Evolutionary conservation across 2,888 invertebrate genomes (phyloP).

Genomic region (Papilio demoleus): DNA sequence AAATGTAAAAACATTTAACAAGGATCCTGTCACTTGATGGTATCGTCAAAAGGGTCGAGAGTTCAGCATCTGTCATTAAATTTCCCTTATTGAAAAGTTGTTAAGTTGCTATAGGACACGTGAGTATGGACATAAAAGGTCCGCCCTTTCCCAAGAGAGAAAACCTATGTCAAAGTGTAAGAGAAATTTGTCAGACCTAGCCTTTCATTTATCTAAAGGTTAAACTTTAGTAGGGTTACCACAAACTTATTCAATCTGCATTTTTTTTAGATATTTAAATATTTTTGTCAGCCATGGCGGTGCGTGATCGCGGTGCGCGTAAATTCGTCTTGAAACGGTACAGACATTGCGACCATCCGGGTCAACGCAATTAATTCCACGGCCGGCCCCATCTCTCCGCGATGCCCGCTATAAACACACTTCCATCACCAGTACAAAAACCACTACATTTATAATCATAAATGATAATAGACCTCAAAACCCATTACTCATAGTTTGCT

Average conservation of each 20-base stretch:
- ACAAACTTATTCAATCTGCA: not conserved
- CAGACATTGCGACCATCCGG: conserved; percentile 56
- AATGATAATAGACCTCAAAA: not conserved
- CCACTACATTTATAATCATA: conserved; percentile 1
- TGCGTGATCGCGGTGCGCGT: conserved; percentile 45
- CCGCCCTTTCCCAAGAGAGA: not conserved
- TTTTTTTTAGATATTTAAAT: not conserved
- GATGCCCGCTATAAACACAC: conserved; percentile 42
- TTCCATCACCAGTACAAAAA: conserved; percentile 22
- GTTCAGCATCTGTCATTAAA: not conserved
- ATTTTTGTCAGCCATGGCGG: conserved; percentile 42
- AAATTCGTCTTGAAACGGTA: conserved; percentile 61
- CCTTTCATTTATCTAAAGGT: not conserved
- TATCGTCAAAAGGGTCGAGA: not conserved
- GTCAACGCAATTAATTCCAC: conserved; percentile 67
- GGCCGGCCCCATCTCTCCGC: conserved; percentile 37
- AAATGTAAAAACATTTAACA: not conserved
- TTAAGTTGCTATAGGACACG: not conserved
- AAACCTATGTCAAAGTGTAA: conserved; percentile 6
- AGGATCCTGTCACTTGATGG: not conserved
- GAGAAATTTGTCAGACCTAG: not conserved
- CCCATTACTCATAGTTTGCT: not conserved
- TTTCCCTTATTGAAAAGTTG: conserved; percentile 1
- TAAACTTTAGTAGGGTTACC: not conserved
- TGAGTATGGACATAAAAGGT: not conserved